Evolutionary conservation across 2,888 invertebrate species (phyloP).

Genomic region (Amorpha juglandis): DNA sequence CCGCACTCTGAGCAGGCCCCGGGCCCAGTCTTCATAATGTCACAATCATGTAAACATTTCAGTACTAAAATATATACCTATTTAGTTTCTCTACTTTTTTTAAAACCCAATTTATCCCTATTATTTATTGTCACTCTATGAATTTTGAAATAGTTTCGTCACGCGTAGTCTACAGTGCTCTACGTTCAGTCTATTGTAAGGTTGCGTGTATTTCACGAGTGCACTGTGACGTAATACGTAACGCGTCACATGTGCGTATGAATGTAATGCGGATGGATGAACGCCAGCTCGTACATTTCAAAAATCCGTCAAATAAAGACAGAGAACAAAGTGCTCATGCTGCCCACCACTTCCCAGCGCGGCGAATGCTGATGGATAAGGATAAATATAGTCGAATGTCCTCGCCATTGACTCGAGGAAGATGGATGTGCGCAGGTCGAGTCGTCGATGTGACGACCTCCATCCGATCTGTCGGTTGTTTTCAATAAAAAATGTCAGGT

Average conservation of each 20-base stretch:
- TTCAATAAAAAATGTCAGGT: slow-evolving; percentile 81
- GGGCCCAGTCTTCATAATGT: no score
- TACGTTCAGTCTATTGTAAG: neutral
- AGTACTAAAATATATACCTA: no score
- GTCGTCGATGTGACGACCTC: slow-evolving; percentile 68
- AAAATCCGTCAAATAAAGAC: slow-evolving; percentile 42
- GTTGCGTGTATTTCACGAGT: slow-evolving; percentile 13
- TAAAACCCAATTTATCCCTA: no score
- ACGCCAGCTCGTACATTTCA: slow-evolving; percentile 53
- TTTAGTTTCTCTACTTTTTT: no score
- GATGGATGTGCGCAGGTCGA: slow-evolving; percentile 75
- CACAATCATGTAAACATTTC: no score
- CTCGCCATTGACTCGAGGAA: slow-evolving; percentile 82
- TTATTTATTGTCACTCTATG: no score
- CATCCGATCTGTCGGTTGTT: slow-evolving; percentile 74
- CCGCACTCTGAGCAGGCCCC: no score
- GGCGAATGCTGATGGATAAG: slow-evolving; percentile 61
- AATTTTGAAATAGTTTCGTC: no score
- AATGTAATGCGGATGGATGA: slow-evolving; percentile 53
- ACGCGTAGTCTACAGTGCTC: neutral
- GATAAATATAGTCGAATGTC: slow-evolving; percentile 72
- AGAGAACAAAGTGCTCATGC: slow-evolving; percentile 54
- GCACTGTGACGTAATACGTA: slow-evolving; percentile 44
- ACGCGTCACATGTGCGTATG: slow-evolving; percentile 48
- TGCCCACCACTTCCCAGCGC: slow-evolving; percentile 51